These are phyloP conservation scores for Chrysoperla carnea DNA, from an alignment of 1,140 invertebrate species.

Conservation along the genomic window DNA sequence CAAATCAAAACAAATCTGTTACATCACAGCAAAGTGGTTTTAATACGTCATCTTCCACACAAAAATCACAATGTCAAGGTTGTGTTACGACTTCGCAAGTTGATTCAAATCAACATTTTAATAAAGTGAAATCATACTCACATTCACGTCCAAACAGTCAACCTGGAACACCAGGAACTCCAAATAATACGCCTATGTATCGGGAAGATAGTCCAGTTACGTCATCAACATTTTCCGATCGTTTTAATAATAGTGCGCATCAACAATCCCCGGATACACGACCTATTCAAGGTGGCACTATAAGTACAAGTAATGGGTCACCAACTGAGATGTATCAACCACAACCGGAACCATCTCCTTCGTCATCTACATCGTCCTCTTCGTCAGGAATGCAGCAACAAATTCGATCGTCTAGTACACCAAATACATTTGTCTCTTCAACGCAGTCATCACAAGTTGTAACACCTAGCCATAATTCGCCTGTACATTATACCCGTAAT, in stretches of 20 bases:
- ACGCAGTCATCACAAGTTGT: constrained; percentile 13
- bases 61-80: constrained; percentile 21
- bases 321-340: constrained; percentile 33
- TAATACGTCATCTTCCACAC: constrained; percentile 19
- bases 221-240: constrained; percentile 46
- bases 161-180: constrained; percentile 28
- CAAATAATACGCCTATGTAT: constrained; percentile 3
- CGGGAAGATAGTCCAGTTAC: constrained; percentile 51
- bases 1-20: constrained; percentile 4
- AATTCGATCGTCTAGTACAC: constrained; percentile 22
- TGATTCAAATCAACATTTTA: not conserved
- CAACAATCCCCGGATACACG: constrained; percentile 31
- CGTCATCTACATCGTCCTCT: constrained; percentile 17
- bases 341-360: constrained; percentile 27
- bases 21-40: constrained; percentile 14
- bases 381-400: constrained; percentile 10
- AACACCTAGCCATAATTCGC: constrained; percentile 4
- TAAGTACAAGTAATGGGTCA: constrained; percentile 56
- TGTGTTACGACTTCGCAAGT: constrained; percentile 14
- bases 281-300: constrained; percentile 54
- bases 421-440: constrained; percentile 23
- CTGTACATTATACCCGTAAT: constrained; percentile 23
- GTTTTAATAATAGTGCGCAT: constrained; percentile 20
- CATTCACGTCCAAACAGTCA: constrained; percentile 15
- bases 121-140: constrained; percentile 1